Evolutionary conservation across 2,113 vertebrate species (phyloP), one percentile per base, ranked within the genome.

Genomic region (Alligator sinensis): DNA sequence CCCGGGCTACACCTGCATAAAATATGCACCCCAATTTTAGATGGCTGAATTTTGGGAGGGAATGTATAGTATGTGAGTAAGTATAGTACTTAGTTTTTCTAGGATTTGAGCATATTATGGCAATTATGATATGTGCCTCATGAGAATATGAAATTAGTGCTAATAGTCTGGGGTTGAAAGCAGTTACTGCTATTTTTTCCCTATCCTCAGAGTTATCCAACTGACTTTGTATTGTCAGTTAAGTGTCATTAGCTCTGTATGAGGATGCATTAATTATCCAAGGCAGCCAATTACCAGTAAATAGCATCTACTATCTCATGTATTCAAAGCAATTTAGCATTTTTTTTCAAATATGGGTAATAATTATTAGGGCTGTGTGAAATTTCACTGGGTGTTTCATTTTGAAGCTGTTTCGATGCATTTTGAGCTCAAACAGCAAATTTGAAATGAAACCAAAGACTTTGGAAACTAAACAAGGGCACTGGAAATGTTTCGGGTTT

Each of bases 301-400:
- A 82, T 11, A 87, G 77, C 59, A 91, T 91, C 91, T 61, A 24
- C 78, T 85, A 91, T 78, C 58, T 68, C 8, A 24, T 27, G 59
- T 68, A 89, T 61, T 91, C 82, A 64, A 96, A 92, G 63, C 57
- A 80, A 87, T 87, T 81, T 54, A 79, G n/a, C 30, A 63, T 91
- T 91, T 88, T 27, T 77, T 80, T 72, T 87, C 11, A 3, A 86
- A 82, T 66, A 24, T 19, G 59, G 92, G 47, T 30, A 91, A 80
- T 8, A 66, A 54, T 38, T 78, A n/a, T 78, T 34, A 34, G 34
- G 34, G 34, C 34, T 34, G 34, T 34, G 34, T 34, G 34, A 34
- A 34, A 34, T 34, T 34, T 34, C 34, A 34, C 34, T 34, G 34
- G 34, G 34, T 34, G 34, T 34, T 34, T 34, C 34, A 34, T 34